Percentiles rank a stretch among this genome's conserved stretches.
phyloP scores from a whole-genome alignment of 1,140 invertebrate species.

The Formica selysi region DNA sequence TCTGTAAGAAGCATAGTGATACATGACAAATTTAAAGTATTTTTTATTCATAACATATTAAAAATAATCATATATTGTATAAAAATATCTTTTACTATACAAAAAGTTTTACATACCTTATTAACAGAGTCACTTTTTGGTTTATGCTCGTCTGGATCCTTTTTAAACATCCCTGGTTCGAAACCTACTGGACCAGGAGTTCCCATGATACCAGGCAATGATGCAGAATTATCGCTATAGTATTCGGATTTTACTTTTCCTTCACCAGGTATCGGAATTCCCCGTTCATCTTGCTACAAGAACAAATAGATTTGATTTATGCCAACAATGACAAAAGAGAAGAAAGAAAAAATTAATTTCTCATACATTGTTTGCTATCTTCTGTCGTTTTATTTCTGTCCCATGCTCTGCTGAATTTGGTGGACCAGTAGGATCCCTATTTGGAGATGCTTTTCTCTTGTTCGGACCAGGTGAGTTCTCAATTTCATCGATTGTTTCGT shows the following conservation, averaged over 20 bases:
- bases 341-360: conserved; percentile 17
- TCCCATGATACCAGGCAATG: conserved; percentile 90
- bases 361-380: conserved; percentile 67
- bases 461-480: conserved; percentile 77
- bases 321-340: background rate
- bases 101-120: conserved; percentile 85
- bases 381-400: conserved; percentile 80
- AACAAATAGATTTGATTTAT: conserved; percentile 8
- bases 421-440: conserved; percentile 72
- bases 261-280: conserved; percentile 71
- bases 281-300: conserved; percentile 75
- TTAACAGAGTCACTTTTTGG: conserved; percentile 85
- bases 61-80: background rate
- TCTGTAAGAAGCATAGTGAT: conserved; percentile 81
- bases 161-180: conserved; percentile 93
- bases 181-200: conserved; percentile 90
- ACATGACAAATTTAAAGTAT: conserved; percentile 47
- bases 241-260: conserved; percentile 90
- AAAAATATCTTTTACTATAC: background rate
- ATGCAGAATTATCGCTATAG: conserved; percentile 92
- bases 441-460: conserved; percentile 83
- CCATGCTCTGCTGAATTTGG: conserved; percentile 72
- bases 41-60: background rate
- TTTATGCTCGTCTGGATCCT: conserved; percentile 85
- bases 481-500: conserved; percentile 79